These are phyloP conservation scores for Prunella fulvescens DNA, from an alignment of 2,113 vertebrate species.

Conservation along the genomic window DNA sequence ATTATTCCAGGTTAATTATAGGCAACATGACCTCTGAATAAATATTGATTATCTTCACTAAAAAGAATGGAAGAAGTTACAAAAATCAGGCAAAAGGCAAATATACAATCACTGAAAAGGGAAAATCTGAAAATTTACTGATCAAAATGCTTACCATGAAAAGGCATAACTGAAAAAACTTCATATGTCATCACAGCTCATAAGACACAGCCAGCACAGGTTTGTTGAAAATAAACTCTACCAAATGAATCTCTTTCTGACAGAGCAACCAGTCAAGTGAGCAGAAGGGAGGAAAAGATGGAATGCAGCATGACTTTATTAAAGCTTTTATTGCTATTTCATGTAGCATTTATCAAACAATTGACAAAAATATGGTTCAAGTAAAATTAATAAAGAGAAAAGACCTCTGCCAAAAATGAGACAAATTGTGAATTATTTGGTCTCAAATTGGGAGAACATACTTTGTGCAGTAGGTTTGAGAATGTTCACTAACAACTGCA, in stretches of 20 bases:
- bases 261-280: background rate
- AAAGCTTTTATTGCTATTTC: background rate
- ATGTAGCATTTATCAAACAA: background rate
- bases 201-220: background rate
- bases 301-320: background rate
- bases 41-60: background rate
- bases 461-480: background rate
- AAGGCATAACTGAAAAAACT: background rate
- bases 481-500: background rate
- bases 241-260: background rate
- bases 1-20: background rate
- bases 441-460: background rate
- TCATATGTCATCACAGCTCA: fast-evolving
- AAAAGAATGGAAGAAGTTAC: background rate
- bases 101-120: background rate
- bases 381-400: background rate
- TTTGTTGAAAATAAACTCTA: background rate
- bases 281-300: background rate
- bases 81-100: background rate
- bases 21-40: background rate
- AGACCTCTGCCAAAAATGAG: background rate
- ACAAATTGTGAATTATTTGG: background rate
- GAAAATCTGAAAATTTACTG: background rate
- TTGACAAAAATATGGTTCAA: background rate
- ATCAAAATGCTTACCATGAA: background rate